Evolutionary conservation across 2,888 invertebrate species (phyloP).

Genomic region (Callimorpha dominula): DNA sequence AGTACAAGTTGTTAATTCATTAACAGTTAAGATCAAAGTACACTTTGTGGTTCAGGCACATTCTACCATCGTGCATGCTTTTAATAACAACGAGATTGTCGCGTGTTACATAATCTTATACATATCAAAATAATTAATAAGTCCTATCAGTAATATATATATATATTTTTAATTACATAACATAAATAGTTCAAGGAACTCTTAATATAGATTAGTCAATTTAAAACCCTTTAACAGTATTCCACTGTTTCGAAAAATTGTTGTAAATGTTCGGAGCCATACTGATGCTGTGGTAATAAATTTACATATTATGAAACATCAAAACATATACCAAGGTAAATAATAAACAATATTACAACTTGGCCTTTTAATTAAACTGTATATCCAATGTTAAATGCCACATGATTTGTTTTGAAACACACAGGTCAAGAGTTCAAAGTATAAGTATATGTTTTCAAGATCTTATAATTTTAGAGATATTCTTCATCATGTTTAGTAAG

Average conservation of each 20-base stretch:
- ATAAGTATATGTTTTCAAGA: background rate
- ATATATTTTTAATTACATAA: background rate
- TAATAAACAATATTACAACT: background rate
- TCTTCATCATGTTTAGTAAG: background rate
- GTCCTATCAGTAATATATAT: background rate
- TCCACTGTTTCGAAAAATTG: background rate
- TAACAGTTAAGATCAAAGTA: background rate
- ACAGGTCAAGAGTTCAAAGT: constrained; percentile 1
- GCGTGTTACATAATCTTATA: background rate
- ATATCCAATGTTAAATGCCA: background rate
- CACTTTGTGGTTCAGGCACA: background rate
- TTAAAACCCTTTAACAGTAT: background rate
- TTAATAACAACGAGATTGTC: too few species aligned
- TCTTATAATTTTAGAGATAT: background rate
- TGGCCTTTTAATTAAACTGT: constrained; percentile 31
- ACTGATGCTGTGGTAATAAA: background rate
- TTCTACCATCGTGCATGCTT: background rate
- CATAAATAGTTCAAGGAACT: background rate
- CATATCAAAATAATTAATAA: background rate
- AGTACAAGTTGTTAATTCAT: background rate
- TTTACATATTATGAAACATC: background rate
- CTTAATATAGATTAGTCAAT: background rate
- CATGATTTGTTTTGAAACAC: constrained; percentile 6
- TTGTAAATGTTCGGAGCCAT: background rate
- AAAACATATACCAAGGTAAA: background rate